These are phyloP conservation scores for Bombus cullumanus DNA, from an alignment of 1,140 invertebrate species.

Conservation along the genomic window DNA sequence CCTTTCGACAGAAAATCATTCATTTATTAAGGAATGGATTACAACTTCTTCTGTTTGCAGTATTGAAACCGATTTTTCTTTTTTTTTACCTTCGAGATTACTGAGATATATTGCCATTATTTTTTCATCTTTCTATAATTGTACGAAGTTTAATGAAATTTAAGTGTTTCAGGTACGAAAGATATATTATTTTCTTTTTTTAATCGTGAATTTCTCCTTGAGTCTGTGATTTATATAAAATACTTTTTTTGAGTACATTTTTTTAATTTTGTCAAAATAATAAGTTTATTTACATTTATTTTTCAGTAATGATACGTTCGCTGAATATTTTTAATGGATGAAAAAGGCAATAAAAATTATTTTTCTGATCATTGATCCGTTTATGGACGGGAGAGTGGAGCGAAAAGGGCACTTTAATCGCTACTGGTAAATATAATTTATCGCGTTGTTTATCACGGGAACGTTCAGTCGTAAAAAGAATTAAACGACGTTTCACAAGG, in stretches of 20 bases:
- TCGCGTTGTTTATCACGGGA: neutral
- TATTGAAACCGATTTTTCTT: too few relatives aligned
- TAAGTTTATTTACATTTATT: too few relatives aligned
- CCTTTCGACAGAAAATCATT: neutral
- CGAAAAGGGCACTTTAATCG: neutral
- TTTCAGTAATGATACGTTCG: neutral
- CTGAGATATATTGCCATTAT: too few relatives aligned
- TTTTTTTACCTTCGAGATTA: too few relatives aligned
- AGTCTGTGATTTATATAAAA: neutral
- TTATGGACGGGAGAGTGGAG: neutral
- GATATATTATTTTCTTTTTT: too few relatives aligned
- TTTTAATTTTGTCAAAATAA: neutral
- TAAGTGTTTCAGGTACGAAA: too few relatives aligned
- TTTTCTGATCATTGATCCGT: neutral
- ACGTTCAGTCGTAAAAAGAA: neutral
- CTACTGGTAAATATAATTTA: neutral
- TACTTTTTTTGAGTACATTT: neutral
- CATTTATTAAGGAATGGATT: too few relatives aligned
- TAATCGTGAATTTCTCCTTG: too few relatives aligned
- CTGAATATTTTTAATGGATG: neutral
- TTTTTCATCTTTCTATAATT: too few relatives aligned
- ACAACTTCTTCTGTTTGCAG: too few relatives aligned
- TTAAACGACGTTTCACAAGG: neutral
- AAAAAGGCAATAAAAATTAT: neutral
- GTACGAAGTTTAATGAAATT: too few relatives aligned